Conservation (phyloP, 2,888 invertebrate genomes). For the Chymomyza caudatula region DNA sequence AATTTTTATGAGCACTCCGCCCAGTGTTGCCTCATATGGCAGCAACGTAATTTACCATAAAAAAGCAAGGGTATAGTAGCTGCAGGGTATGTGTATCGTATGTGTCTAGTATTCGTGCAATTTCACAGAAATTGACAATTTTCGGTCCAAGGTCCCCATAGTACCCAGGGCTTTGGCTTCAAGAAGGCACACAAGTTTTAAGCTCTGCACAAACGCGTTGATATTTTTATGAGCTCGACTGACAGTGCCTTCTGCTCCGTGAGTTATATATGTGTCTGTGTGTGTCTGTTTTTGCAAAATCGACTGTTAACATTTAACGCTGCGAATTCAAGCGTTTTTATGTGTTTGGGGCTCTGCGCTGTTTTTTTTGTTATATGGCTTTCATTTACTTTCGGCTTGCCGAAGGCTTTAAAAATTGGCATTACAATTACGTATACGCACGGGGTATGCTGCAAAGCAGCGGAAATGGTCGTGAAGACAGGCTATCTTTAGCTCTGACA, state of each 20-base stretch:
- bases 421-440: constrained; percentile 56
- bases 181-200: constrained; percentile 47
- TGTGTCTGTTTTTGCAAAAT: constrained; percentile 48
- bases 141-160: constrained; percentile 26
- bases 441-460: neutral
- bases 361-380: constrained; percentile 55
- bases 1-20: neutral
- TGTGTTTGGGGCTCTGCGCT: neutral
- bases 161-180: neutral
- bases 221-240: constrained; percentile 48
- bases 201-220: constrained; percentile 45
- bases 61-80: constrained; percentile 18
- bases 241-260: neutral
- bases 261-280: constrained; percentile 8
- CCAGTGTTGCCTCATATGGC: constrained; percentile 36
- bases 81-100: neutral
- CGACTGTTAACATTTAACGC: constrained; percentile 69
- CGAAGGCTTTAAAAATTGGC: constrained; percentile 54
- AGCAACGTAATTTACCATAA: constrained; percentile 69
- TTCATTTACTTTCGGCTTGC: constrained; percentile 63
- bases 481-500: constrained; percentile 50
- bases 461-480: constrained; percentile 49
- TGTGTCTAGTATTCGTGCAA: constrained; percentile 61
- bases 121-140: constrained; percentile 69
- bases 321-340: constrained; percentile 54